These are phyloP conservation scores for Osmerus mordax DNA, from an alignment of 2,113 vertebrate species.

Conservation along the genomic window DNA sequence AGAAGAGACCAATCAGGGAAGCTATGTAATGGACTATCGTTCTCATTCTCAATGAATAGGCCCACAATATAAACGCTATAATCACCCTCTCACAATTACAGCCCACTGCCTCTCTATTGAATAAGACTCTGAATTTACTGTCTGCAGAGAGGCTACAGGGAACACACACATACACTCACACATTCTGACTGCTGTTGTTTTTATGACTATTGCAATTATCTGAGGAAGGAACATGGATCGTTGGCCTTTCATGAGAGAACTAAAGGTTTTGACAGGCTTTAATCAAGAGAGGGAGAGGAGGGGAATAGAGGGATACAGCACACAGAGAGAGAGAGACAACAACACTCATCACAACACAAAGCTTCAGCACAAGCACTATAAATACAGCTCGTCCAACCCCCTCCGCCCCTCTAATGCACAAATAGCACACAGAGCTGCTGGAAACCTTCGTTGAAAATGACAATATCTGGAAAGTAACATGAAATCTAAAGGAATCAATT, in stretches of 20 bases:
- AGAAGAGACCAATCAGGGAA: conserved; percentile 52
- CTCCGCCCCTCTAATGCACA: not conserved
- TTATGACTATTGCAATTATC: conserved; percentile 47
- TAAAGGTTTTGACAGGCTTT: conserved; percentile 22
- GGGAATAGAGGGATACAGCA: too few relatives aligned
- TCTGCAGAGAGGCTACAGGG: conserved; percentile 52
- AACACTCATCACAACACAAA: not conserved
- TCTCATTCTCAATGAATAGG: conserved; percentile 50
- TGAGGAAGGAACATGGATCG: conserved; percentile 25
- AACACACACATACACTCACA: conserved; percentile 26
- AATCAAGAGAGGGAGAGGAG: conserved; percentile 13
- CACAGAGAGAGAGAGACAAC: not conserved
- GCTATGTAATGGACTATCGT: conserved; percentile 47
- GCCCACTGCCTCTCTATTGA: conserved; percentile 36
- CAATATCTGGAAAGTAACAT: not conserved
- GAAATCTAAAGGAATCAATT: not conserved
- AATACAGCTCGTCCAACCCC: not conserved
- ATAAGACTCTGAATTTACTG: conserved; percentile 47
- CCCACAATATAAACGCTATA: conserved; percentile 58
- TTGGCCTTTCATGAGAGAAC: conserved; percentile 28
- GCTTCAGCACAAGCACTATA: not conserved
- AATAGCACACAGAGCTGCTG: not conserved
- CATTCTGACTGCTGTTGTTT: conserved; percentile 39
- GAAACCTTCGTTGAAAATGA: not conserved
- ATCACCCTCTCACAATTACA: conserved; percentile 62